Conservation (phyloP, 2,888 invertebrate species). For the Itoplectis maculator region DNA sequence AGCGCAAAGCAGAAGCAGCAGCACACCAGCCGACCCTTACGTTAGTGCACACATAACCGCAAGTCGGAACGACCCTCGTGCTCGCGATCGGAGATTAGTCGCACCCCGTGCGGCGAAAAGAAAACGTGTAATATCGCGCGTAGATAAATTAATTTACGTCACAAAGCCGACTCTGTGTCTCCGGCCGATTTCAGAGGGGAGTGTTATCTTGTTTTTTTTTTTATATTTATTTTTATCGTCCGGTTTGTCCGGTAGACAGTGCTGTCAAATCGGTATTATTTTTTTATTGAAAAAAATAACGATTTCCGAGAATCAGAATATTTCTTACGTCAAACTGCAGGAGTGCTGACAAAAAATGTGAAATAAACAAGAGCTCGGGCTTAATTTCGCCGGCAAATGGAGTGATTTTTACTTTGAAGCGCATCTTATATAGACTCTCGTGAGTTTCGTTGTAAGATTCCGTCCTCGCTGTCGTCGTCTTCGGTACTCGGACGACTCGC, state of each 20-base stretch:
- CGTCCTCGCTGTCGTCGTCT: constrained; percentile 9
- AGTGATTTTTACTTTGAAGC: constrained; percentile 51
- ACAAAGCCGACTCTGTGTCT: neutral
- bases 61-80: constrained; percentile 21
- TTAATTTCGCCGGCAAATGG: constrained; percentile 48
- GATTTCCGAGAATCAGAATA: no score
- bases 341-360: neutral
- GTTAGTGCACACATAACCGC: neutral
- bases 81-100: constrained; percentile 20
- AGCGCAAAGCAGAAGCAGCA: neutral
- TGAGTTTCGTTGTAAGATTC: constrained; percentile 30
- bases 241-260: no score
- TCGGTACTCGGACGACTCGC: neutral
- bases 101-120: neutral
- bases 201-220: no score
- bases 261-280: no score
- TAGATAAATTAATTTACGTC: neutral
- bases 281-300: no score
- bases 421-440: constrained; percentile 45
- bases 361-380: constrained; percentile 33
- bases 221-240: no score
- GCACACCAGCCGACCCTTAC: neutral
- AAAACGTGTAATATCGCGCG: constrained; percentile 7
- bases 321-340: neutral
- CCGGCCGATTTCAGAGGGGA: no score